Evolutionary conservation across 1,140 invertebrate genomes (phyloP).

Genomic region (Globodera rostochiensis): DNA sequence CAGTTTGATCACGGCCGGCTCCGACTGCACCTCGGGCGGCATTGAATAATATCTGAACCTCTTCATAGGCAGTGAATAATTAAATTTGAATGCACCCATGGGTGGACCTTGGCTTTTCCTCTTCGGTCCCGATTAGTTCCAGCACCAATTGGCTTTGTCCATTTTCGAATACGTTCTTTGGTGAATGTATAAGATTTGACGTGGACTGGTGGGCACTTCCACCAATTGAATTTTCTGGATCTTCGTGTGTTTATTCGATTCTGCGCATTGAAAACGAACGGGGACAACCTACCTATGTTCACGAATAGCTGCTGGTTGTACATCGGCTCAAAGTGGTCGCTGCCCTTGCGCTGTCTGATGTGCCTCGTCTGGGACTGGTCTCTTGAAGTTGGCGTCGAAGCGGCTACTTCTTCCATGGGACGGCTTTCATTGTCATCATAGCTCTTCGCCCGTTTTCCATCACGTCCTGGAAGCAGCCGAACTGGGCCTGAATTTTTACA

Average conservation of each 20-base stretch:
- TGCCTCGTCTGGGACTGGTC: slow-evolving; percentile 20
- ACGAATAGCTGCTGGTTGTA: slow-evolving; percentile 15
- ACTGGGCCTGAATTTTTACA: slow-evolving; percentile 11
- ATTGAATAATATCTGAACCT: slow-evolving; percentile 14
- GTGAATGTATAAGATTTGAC: slow-evolving; percentile 6
- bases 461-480: slow-evolving; percentile 5
- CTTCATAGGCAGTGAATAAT: background rate
- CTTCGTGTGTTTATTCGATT: background rate
- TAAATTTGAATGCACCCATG: background rate
- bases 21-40: slow-evolving; percentile 11
- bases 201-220: slow-evolving; percentile 1
- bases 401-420: slow-evolving; percentile 18
- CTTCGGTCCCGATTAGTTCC: slow-evolving; percentile 24
- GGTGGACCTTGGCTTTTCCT: slow-evolving; percentile 10
- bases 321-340: background rate
- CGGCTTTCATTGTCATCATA: slow-evolving; percentile 18
- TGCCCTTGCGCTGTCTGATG: slow-evolving; percentile 16
- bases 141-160: slow-evolving; percentile 23
- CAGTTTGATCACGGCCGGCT: slow-evolving; percentile 28
- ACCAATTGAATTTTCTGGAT: background rate
- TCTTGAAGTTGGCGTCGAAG: slow-evolving; percentile 10
- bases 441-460: slow-evolving; percentile 19
- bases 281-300: slow-evolving; percentile 15
- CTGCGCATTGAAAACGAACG: background rate
- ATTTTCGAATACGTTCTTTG: background rate